These are phyloP conservation scores for Himalopsyche phryganea DNA, from an alignment of 1,140 invertebrate genomes.

Conservation along the genomic window DNA sequence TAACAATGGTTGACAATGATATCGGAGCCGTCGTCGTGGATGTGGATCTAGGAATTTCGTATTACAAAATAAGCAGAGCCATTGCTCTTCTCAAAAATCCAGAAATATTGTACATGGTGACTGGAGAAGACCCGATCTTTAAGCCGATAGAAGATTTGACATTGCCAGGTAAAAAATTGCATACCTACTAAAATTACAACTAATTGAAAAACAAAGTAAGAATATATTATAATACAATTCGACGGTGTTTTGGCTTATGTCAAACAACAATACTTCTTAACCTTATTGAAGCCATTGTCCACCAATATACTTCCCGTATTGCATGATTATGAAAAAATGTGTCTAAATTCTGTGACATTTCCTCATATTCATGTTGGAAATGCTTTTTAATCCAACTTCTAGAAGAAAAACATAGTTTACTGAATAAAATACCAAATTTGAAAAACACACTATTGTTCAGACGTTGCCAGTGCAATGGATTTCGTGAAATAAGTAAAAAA, in stretches of 20 bases:
- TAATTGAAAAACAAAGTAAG: background rate
- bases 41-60: slow-evolving; percentile 39
- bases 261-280: background rate
- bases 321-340: no score
- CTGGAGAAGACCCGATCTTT: slow-evolving; percentile 38
- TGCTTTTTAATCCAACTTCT: no score
- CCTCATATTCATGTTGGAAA: no score
- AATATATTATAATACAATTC: background rate
- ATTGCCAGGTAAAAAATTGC: background rate
- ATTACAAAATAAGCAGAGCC: slow-evolving; percentile 38
- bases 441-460: no score
- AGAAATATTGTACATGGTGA: slow-evolving; percentile 37
- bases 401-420: no score
- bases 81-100: slow-evolving; percentile 34
- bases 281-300: no score
- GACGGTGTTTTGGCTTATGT: background rate
- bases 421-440: no score
- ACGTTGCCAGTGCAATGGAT: no score
- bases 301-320: no score
- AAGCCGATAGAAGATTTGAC: slow-evolving; percentile 27
- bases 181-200: background rate
- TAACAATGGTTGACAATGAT: slow-evolving; percentile 31
- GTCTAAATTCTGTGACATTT: no score
- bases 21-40: slow-evolving; percentile 42
- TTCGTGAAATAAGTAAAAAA: no score